A percentile compares a stretch with the other conserved stretches of the same genome.
Conservation (phyloP, 2,888 invertebrate species). For the Ichneumon xanthorius region DNA sequence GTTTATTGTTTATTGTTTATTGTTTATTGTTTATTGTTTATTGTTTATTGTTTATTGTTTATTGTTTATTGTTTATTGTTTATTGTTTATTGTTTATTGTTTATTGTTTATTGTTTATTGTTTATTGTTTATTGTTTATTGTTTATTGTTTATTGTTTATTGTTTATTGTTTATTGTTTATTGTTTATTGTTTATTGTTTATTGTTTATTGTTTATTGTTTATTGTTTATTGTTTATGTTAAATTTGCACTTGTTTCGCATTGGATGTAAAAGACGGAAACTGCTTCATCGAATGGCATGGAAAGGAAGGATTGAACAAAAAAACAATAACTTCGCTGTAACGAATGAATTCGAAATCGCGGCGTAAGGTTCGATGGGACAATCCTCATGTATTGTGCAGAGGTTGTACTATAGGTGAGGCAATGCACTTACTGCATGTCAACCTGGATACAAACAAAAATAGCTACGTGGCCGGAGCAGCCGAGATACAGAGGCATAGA, state of each 20-base stretch:
- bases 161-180: background rate
- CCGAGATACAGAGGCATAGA: conserved; percentile 43
- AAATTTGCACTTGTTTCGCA: background rate
- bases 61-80: background rate
- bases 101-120: background rate
- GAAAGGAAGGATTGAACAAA: background rate
- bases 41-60: background rate
- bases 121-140: background rate
- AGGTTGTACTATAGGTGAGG: background rate
- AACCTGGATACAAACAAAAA: conserved; percentile 49
- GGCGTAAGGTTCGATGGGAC: background rate
- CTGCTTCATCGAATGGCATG: background rate
- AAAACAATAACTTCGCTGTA: background rate
- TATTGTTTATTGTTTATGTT: too few species aligned
- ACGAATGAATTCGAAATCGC: background rate
- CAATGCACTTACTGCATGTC: conserved; percentile 60
- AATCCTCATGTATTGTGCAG: background rate
- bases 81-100: too few species aligned
- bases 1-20: background rate
- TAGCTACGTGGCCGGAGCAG: conserved; percentile 30
- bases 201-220: background rate
- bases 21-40: background rate
- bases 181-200: background rate
- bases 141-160: background rate
- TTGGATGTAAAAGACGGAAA: background rate